These are phyloP conservation scores for Metacarcinus magister DNA, from an alignment of 2,888 invertebrate species.

Conservation along the genomic window DNA sequence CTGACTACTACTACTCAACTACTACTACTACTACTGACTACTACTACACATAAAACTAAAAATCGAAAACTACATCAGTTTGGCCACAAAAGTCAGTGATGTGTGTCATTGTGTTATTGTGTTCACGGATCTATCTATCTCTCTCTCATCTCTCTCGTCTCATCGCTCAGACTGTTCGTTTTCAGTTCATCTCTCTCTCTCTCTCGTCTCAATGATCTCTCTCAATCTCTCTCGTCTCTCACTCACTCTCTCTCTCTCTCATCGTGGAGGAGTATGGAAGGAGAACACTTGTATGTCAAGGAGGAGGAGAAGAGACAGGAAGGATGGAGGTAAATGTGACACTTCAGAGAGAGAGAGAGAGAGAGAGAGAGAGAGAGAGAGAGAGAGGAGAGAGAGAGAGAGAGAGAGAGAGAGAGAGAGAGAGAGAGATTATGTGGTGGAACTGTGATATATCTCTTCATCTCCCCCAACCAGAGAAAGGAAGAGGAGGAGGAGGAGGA, in stretches of 20 bases:
- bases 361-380: slow-evolving; percentile 29
- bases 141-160: too few relatives aligned
- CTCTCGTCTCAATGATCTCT: too few relatives aligned
- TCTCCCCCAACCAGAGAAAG: not conserved
- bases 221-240: not conserved
- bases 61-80: too few relatives aligned
- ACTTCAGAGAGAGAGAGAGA: slow-evolving; percentile 3
- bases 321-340: too few relatives aligned
- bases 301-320: not conserved
- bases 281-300: not conserved
- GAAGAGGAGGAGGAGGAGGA: not conserved
- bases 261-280: not conserved
- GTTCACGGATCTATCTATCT: too few relatives aligned
- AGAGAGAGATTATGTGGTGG: not conserved
- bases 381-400: slow-evolving; percentile 31
- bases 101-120: too few relatives aligned
- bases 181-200: not conserved
- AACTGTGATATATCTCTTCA: not conserved
- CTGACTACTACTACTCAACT: too few relatives aligned
- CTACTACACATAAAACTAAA: too few relatives aligned
- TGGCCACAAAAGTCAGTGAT: too few relatives aligned
- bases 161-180: too few relatives aligned
- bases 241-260: too few relatives aligned
- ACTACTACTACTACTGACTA: too few relatives aligned
- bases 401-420: not conserved